Conservation (phyloP, 2,888 invertebrate species). For the Melieria picta region DNA sequence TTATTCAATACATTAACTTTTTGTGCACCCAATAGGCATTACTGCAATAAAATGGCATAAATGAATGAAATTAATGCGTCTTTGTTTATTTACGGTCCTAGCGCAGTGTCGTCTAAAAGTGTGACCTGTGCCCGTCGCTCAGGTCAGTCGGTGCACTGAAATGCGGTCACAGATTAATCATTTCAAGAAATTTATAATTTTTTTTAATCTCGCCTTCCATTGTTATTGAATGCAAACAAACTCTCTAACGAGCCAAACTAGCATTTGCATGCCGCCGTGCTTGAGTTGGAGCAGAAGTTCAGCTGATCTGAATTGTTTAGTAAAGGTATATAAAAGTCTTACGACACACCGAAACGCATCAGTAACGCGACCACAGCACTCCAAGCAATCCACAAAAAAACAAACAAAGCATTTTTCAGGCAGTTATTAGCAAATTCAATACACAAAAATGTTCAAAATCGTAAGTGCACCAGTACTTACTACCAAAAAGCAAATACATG, state of each 20-base stretch:
- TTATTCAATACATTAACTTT: too few species aligned
- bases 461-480: conserved; percentile 46
- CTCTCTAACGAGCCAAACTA: not conserved
- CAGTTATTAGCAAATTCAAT: too few species aligned
- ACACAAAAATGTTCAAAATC: conserved; percentile 49
- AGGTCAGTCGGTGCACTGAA: not conserved
- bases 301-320: not conserved
- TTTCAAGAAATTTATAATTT: not conserved
- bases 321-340: conserved; percentile 47
- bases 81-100: too few species aligned
- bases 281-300: not conserved
- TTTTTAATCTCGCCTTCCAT: not conserved
- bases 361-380: conserved; percentile 39
- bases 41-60: too few species aligned
- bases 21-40: too few species aligned
- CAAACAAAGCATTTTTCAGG: too few species aligned
- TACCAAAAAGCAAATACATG: not conserved
- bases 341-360: conserved; percentile 41
- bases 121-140: not conserved
- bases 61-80: too few species aligned
- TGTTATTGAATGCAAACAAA: not conserved
- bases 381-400: conserved; percentile 20
- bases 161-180: not conserved
- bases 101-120: not conserved
- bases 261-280: too few species aligned